These are phyloP conservation scores for Mastomys natalensis DNA, from an alignment of 2,113 vertebrate genomes.

Conservation along the genomic window DNA sequence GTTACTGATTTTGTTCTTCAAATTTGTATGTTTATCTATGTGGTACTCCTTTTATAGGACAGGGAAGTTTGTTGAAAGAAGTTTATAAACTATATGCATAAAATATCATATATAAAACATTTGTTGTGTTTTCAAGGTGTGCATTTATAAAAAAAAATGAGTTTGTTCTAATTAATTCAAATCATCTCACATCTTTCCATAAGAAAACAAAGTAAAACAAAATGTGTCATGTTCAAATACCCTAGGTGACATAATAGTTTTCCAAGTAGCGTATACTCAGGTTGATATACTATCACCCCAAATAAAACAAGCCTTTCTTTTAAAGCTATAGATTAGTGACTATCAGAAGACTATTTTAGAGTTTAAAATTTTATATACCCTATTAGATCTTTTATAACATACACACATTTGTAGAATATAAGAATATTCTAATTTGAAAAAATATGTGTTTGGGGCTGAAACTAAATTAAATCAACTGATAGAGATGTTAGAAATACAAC, in stretches of 20 bases:
- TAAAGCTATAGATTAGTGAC: background rate
- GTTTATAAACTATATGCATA: background rate
- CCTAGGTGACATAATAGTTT: slow-evolving; percentile 73
- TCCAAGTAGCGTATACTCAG: slow-evolving; percentile 64
- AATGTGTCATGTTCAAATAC: slow-evolving; percentile 57
- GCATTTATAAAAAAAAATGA: background rate
- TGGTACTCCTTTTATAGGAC: slow-evolving; percentile 21
- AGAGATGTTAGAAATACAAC: background rate
- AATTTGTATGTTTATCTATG: background rate
- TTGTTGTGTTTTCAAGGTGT: background rate
- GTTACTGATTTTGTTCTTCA: background rate
- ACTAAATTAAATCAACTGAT: background rate
- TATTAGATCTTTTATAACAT: background rate
- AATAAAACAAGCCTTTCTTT: slow-evolving; percentile 41
- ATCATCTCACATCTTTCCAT: background rate
- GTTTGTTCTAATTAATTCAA: background rate
- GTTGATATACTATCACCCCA: slow-evolving; percentile 47
- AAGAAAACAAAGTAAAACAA: slow-evolving; percentile 36
- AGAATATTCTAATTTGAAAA: slow-evolving; percentile 23
- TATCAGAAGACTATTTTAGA: background rate
- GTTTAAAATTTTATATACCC: slow-evolving; percentile 18
- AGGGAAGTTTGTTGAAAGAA: background rate
- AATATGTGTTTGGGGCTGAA: background rate
- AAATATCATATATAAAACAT: background rate
- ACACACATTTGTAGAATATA: background rate